phyloP scores from a whole-genome alignment of 2,888 invertebrate species.

The Tuta absoluta region DNA sequence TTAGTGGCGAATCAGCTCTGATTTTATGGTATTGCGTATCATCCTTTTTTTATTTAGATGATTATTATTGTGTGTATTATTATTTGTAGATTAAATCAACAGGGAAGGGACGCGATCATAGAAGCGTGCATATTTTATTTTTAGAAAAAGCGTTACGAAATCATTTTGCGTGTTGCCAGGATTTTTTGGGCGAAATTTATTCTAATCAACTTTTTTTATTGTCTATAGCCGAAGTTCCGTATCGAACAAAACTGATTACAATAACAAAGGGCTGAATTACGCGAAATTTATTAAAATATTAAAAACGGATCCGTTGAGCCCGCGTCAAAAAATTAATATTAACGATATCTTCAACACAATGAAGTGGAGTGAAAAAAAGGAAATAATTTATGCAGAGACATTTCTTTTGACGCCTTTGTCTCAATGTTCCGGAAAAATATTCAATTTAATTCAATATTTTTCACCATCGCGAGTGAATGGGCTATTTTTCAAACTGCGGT shows the following conservation, averaged over 20 bases:
- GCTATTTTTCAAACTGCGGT: constrained; percentile 23
- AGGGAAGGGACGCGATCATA: neutral
- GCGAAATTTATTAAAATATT: constrained; percentile 58
- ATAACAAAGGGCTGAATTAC: constrained; percentile 74
- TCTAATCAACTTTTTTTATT: constrained; percentile 23
- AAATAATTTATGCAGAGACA: constrained; percentile 76
- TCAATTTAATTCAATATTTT: constrained; percentile 68
- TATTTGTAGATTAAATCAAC: neutral
- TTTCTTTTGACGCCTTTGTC: constrained; percentile 29
- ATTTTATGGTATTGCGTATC: constrained; percentile 34
- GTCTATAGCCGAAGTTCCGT: constrained; percentile 15
- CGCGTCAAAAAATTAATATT: constrained; percentile 81
- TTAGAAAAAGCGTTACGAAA: neutral
- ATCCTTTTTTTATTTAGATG: constrained; percentile 9
- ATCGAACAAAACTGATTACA: constrained; percentile 56
- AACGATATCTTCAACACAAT: constrained; percentile 77
- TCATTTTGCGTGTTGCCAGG: neutral
- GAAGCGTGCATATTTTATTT: neutral
- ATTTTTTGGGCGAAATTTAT: neutral
- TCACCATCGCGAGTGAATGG: constrained; percentile 24
- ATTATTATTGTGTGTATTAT: neutral
- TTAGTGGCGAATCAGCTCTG: constrained; percentile 42
- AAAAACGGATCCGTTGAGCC: constrained; percentile 69
- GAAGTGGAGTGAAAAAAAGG: constrained; percentile 71
- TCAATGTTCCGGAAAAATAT: constrained; percentile 39